Evolutionary conservation across 2,888 invertebrate species (phyloP), one percentile per base, ranked within the genome.

Genomic region (Microctonus brassicae): DNA sequence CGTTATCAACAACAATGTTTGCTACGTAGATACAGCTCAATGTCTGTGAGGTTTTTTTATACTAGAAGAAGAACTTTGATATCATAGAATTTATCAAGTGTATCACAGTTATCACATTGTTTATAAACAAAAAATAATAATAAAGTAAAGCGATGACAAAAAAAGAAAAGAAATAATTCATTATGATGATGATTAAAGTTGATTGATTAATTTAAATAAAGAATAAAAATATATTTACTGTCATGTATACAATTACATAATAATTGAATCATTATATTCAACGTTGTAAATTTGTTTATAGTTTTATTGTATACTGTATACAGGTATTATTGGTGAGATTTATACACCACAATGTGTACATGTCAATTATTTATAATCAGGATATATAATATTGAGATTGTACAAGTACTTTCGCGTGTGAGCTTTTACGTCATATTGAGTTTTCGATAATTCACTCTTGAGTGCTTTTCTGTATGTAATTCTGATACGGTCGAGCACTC

Each of bases 361-460:
- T 47, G 9, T 17, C 17, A 47, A 47, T 47, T 47, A 47, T 47
- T 0, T 47, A n/a, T 17, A 47, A 47, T 47, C 17, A 17, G 17
- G 17, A 47, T 47, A 1, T 47, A 20, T 0, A n/a, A 7, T 47
- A 47, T 47, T 47, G 17, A 17, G 17, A 47, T 47, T 9, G 20
- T 53, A 5, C 20, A 20, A 17, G 58, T 58, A 58, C 20, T n/a
- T 7, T 58, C 20, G 58, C 58, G 67, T 60, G 42, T 61, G 34
- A 34, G 47, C 47, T 68, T 68, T 68, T 24, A 22, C 22, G 5
- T 60, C n/a, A n/a, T n/a, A 47, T 47, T 17, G 57, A 52, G 52
- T 52, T 68, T 47, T 53, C 52, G 68, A 68, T 68, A 61, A 68
- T 55, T 68, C 61, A 61, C 61, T 68, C 68, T 52, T 52, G 60